These are phyloP conservation scores for Andrena dorsata DNA, from an alignment of 2,888 invertebrate species.

Conservation along the genomic window DNA sequence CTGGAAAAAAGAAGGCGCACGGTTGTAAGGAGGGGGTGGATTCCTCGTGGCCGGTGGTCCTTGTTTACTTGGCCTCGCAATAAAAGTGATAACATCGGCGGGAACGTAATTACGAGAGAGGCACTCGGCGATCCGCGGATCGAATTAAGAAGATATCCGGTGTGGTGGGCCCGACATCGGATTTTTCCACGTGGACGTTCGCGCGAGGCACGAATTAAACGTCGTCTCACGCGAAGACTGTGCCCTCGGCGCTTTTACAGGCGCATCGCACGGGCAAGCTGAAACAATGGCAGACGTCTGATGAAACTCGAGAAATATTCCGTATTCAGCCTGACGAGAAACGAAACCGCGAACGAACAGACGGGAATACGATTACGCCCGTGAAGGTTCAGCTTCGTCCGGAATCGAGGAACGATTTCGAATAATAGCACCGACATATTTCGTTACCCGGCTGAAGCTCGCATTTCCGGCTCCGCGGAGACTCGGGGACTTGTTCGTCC, in stretches of 20 bases:
- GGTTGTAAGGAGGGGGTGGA: slow-evolving; percentile 10
- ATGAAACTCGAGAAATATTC: slow-evolving; percentile 55
- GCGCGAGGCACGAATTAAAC: slow-evolving; percentile 30
- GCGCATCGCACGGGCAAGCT: neutral
- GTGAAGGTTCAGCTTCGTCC: slow-evolving; percentile 30
- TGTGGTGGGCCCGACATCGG: neutral
- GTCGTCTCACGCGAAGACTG: slow-evolving; percentile 4
- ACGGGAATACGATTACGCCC: slow-evolving; percentile 51
- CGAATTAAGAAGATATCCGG: slow-evolving; percentile 49
- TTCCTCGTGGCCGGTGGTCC: neutral
- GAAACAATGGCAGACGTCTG: slow-evolving; percentile 38
- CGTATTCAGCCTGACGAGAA: slow-evolving; percentile 35
- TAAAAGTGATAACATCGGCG: slow-evolving; percentile 49
- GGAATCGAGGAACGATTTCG: slow-evolving; percentile 50
- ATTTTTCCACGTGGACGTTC: neutral
- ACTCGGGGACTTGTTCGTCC: slow-evolving; percentile 46
- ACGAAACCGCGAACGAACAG: slow-evolving; percentile 33
- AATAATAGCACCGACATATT: slow-evolving; percentile 57
- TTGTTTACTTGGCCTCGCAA: slow-evolving; percentile 13
- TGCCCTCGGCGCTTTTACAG: neutral
- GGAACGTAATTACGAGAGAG: slow-evolving; percentile 39
- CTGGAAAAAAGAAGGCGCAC: slow-evolving; percentile 5
- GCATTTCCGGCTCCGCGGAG: slow-evolving; percentile 46
- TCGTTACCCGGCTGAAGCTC: slow-evolving; percentile 43
- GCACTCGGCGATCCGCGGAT: slow-evolving; percentile 18